Evolutionary conservation across 2,888 invertebrate genomes (phyloP), one percentile per base, ranked within the genome.

Genomic region (Carcina quercana): DNA sequence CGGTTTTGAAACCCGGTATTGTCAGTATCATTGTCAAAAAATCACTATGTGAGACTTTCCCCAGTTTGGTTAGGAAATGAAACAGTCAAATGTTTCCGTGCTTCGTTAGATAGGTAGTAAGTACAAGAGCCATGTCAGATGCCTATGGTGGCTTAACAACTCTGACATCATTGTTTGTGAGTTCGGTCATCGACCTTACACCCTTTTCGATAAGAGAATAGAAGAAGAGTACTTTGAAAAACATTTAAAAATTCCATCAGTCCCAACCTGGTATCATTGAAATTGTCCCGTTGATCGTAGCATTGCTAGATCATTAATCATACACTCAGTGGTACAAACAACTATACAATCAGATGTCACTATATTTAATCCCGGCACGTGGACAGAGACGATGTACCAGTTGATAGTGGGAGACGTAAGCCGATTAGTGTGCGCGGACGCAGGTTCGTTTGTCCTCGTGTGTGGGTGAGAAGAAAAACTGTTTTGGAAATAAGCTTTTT

Each of bases 351-450:
- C 61, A 54, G 57, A 63, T 61, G 64, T 65, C 64, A 56, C 51
- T 34, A 37, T 38, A 42, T 64, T 60, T 68, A 69, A 71, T 67
- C 60, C 59, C 46, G 48, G 69, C 75, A 71, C 73, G 75, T 74
- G 74, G 72, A 61, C 59, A 53, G 48, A 56, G 53, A 42, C 53
- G 60, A 57, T 53, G 51, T 38, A 36, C 45, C 38, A 38, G 42
- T 47, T 53, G 67, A 58, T 59, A 64, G 53, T 38, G 47, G 38
- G 50, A 41, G 58, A 59, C 61, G 47, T 78, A 74, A 76, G 72
- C 76, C 66, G 75, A 75, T 76, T 71, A 66, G 40, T 46, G 34
- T 20, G 22, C 20, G 20, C 25, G 53, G 40, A 50, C 37, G 58
- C 65, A 57, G 50, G 62, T 61, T 59, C 55, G 54, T 62, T 52